Conservation (phyloP, 2,888 invertebrate genomes). For the Stenchaetothrips biformis region DNA sequence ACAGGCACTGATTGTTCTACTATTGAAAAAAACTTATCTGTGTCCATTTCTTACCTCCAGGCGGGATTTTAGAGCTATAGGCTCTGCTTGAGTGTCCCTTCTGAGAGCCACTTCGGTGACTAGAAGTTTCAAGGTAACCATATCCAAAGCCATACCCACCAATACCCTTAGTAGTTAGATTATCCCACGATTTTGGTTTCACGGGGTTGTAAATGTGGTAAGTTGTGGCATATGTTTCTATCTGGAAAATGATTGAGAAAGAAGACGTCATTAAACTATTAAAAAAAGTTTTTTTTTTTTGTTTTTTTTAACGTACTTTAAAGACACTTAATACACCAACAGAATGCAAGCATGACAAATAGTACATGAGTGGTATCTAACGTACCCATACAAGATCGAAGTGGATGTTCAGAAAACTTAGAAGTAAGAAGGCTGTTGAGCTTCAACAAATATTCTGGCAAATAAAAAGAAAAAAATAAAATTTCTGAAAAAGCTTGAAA, state of each 20-base stretch:
- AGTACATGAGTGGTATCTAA: background rate
- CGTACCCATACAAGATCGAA: background rate
- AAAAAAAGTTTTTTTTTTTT: too few relatives aligned
- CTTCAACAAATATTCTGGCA: slow-evolving; percentile 22
- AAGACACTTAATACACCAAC: background rate
- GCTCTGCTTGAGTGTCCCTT: slow-evolving; percentile 41
- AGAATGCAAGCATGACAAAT: background rate
- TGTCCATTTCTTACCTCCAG: slow-evolving; percentile 41
- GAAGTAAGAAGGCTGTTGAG: background rate
- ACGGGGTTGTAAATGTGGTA: slow-evolving; percentile 46
- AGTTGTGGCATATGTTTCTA: slow-evolving; percentile 9
- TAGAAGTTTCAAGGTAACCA: slow-evolving; percentile 68
- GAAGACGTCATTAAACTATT: too few relatives aligned
- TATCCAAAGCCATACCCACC: slow-evolving; percentile 85
- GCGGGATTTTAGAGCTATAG: slow-evolving; percentile 46
- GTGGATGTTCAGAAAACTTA: background rate
- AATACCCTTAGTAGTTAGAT: slow-evolving; percentile 76
- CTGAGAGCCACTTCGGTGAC: slow-evolving; percentile 42
- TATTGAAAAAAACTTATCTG: background rate
- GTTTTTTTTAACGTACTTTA: too few relatives aligned
- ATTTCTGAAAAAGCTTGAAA: background rate
- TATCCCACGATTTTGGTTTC: slow-evolving; percentile 88
- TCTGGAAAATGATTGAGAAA: background rate
- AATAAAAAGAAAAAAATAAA: background rate
- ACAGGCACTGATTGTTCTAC: too few relatives aligned